A percentile compares a stretch with the other conserved stretches of the same genome.
These are phyloP conservation scores for Acrobeloides nanus DNA, from an alignment of 2,888 invertebrate genomes.

Conservation along the genomic window DNA sequence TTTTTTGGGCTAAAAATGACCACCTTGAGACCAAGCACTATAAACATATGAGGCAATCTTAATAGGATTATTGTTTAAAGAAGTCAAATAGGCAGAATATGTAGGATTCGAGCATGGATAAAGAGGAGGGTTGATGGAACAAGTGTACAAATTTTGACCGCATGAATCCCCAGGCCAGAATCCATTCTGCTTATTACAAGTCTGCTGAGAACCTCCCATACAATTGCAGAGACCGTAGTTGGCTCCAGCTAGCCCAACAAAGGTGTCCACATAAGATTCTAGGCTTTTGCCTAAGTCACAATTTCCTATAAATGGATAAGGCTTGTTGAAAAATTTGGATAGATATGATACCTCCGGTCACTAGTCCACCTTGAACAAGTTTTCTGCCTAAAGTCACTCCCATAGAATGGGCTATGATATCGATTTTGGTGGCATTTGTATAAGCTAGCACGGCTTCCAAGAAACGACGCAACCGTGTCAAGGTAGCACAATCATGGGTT, in stretches of 20 bases:
- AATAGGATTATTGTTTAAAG: too few relatives aligned
- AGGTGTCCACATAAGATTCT: slow-evolving; percentile 29
- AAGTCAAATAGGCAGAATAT: too few relatives aligned
- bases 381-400: slow-evolving; percentile 23
- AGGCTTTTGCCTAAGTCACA: slow-evolving; percentile 21
- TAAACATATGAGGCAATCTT: too few relatives aligned
- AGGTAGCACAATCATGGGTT: slow-evolving; percentile 15
- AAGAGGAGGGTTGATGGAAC: too few relatives aligned
- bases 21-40: too few relatives aligned
- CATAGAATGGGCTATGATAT: slow-evolving; percentile 15
- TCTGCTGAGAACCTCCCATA: slow-evolving; percentile 18
- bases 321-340: not conserved
- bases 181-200: slow-evolving; percentile 19
- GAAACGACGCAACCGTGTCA: slow-evolving; percentile 8
- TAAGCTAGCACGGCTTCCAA: slow-evolving; percentile 14
- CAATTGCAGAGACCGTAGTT: slow-evolving; percentile 43
- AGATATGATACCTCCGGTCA: slow-evolving; percentile 7
- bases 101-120: too few relatives aligned
- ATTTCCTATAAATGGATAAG: not conserved
- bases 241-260: slow-evolving; percentile 37
- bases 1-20: too few relatives aligned
- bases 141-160: too few relatives aligned
- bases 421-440: slow-evolving; percentile 13
- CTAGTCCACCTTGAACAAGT: slow-evolving; percentile 27
- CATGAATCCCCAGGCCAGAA: slow-evolving; percentile 42